Conservation (phyloP, 2,888 invertebrate species). For the Penaeus monodon region DNA sequence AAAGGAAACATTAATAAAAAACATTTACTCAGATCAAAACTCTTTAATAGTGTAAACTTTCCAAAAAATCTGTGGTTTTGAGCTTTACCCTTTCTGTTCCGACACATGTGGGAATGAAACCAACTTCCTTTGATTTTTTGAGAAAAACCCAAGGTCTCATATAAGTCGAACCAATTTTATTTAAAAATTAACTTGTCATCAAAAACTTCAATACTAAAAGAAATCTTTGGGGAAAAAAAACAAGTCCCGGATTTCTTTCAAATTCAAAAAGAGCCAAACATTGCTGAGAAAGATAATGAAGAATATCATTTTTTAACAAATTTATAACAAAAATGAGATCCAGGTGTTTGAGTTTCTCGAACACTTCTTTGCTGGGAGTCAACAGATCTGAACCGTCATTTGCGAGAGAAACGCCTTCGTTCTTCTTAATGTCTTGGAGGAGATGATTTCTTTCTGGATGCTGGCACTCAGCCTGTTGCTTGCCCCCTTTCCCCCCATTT, state of each 20-base stretch:
- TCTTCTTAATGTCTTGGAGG: background rate
- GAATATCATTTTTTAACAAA: slow-evolving; percentile 11
- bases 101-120: too few species aligned
- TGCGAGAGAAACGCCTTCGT: background rate
- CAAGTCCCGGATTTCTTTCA: slow-evolving; percentile 13
- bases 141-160: background rate
- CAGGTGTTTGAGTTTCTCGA: background rate
- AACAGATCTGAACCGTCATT: slow-evolving; percentile 20
- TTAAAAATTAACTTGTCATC: background rate
- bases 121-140: too few species aligned
- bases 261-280: background rate
- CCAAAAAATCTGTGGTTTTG: too few species aligned
- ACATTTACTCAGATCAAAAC: too few species aligned
- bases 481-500: background rate
- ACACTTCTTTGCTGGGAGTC: background rate
- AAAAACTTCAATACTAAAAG: slow-evolving; percentile 1
- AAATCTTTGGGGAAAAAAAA: background rate
- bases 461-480: background rate
- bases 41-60: too few species aligned
- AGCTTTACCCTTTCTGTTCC: too few species aligned
- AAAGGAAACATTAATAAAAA: too few species aligned
- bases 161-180: background rate
- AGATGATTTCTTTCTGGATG: too few species aligned
- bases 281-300: background rate
- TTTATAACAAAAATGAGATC: slow-evolving; percentile 35